phyloP scores from a whole-genome alignment of 2,888 invertebrate species.

The Selenia dentaria region DNA sequence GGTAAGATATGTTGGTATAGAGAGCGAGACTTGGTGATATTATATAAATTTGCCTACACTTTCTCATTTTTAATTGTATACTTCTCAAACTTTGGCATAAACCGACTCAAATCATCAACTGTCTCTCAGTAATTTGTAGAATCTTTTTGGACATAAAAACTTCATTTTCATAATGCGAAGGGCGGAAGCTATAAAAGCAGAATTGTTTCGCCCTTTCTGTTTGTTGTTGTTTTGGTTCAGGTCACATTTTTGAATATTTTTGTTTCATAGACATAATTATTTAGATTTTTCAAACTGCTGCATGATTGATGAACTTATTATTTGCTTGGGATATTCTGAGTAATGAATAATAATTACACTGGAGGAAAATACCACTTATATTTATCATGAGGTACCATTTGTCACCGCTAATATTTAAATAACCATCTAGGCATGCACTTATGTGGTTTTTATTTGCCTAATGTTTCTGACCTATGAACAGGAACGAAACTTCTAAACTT shows the following conservation, averaged over 20 bases:
- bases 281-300: conserved; percentile 1
- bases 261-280: conserved; percentile 12
- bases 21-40: too few species aligned
- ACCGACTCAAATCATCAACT: too few species aligned
- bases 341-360: too few species aligned
- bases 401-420: conserved; percentile 3
- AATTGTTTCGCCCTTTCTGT: conserved; percentile 68
- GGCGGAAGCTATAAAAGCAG: conserved; percentile 74
- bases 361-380: too few species aligned
- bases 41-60: too few species aligned
- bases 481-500: background rate
- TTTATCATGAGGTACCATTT: too few species aligned
- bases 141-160: conserved; percentile 64
- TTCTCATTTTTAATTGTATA: too few species aligned
- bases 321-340: background rate
- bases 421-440: background rate
- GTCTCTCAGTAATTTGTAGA: conserved; percentile 29
- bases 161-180: conserved; percentile 76
- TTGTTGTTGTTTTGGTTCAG: conserved; percentile 44
- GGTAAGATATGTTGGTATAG: too few species aligned
- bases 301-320: conserved; percentile 7
- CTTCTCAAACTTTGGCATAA: too few species aligned
- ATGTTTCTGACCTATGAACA: background rate
- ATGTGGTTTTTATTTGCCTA: background rate
- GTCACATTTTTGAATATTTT: conserved; percentile 43